Evolutionary conservation across 2,888 invertebrate species (phyloP).

Genomic region (Arge pagana): DNA sequence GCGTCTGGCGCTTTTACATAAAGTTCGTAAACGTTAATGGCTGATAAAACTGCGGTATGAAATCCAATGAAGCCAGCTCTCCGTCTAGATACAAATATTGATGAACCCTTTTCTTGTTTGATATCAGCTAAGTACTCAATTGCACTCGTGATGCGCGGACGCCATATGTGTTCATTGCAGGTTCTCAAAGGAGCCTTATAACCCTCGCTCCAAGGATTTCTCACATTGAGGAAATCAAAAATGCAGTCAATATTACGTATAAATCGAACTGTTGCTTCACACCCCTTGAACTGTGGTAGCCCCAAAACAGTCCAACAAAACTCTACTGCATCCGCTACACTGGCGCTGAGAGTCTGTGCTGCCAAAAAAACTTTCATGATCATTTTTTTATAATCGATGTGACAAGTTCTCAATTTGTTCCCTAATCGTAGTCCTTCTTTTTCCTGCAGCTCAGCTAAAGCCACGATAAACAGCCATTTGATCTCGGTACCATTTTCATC

Average conservation of each 20-base stretch:
- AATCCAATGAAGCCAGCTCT: constrained; percentile 17
- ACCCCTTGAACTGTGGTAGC: constrained; percentile 23
- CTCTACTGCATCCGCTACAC: constrained; percentile 36
- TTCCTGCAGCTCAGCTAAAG: constrained; percentile 10
- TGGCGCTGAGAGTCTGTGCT: constrained; percentile 36
- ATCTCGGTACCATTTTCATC: constrained; percentile 19
- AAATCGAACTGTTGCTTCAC: constrained; percentile 33
- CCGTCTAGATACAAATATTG: constrained; percentile 24
- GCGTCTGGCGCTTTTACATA: constrained; percentile 21
- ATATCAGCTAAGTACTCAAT: not conserved
- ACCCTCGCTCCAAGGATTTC: constrained; percentile 34
- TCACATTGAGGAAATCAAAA: constrained; percentile 37
- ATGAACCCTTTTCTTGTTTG: not conserved
- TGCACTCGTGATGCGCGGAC: not conserved
- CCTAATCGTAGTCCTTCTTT: constrained; percentile 24
- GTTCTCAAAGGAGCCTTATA: constrained; percentile 34
- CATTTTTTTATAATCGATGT: constrained; percentile 27
- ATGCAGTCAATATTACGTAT: constrained; percentile 29
- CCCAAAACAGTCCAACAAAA: constrained; percentile 21
- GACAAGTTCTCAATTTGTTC: constrained; percentile 22
- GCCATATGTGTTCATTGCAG: constrained; percentile 26
- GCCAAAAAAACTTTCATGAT: constrained; percentile 37
- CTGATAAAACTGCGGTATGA: constrained; percentile 15
- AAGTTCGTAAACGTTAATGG: constrained; percentile 9
- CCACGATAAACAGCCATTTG: constrained; percentile 1